These are phyloP conservation scores for Tadarida brasiliensis DNA, from an alignment of 2,797 vertebrate species.

Conservation along the genomic window DNA sequence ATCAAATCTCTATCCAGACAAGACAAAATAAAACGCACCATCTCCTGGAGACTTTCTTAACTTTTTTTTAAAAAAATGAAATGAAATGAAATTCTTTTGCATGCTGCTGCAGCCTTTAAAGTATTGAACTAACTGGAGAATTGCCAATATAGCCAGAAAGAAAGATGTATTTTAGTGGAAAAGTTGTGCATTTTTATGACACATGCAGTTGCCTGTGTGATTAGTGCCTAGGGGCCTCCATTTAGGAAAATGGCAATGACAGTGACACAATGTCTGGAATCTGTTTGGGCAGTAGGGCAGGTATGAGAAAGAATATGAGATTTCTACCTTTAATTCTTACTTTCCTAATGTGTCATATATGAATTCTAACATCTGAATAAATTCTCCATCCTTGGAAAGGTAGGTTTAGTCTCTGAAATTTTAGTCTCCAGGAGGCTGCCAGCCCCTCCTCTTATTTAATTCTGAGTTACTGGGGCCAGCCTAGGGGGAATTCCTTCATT, in stretches of 20 bases:
- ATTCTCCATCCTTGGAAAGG: conserved; percentile 70
- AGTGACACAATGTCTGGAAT: conserved; percentile 47
- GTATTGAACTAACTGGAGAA: conserved; percentile 84
- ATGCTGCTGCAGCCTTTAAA: conserved; percentile 89
- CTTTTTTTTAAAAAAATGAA: conserved; percentile 76
- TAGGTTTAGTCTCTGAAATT: conserved; percentile 73
- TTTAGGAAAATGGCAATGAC: conserved; percentile 54
- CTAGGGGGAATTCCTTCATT: conserved; percentile 46
- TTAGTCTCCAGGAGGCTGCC: conserved; percentile 74
- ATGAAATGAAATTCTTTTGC: conserved; percentile 85
- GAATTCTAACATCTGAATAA: conserved; percentile 77
- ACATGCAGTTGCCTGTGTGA: conserved; percentile 66
- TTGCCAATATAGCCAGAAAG: conserved; percentile 76
- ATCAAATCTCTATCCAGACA: conserved; percentile 86
- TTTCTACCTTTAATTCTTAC: conserved; percentile 68
- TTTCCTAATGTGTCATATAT: conserved; percentile 64
- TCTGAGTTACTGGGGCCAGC: conserved; percentile 70
- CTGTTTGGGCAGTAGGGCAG: conserved; percentile 50
- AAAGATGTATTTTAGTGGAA: conserved; percentile 68
- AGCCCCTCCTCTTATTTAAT: conserved; percentile 63
- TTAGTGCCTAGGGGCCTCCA: conserved; percentile 65
- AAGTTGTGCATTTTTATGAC: conserved; percentile 68
- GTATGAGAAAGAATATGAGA: conserved; percentile 43
- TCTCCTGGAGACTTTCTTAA: conserved; percentile 87
- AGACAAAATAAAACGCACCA: conserved; percentile 87